Evolutionary conservation across 1,140 invertebrate genomes (phyloP), one percentile per base, ranked within the genome.

Genomic region (Yoshiicerus persimilis): DNA sequence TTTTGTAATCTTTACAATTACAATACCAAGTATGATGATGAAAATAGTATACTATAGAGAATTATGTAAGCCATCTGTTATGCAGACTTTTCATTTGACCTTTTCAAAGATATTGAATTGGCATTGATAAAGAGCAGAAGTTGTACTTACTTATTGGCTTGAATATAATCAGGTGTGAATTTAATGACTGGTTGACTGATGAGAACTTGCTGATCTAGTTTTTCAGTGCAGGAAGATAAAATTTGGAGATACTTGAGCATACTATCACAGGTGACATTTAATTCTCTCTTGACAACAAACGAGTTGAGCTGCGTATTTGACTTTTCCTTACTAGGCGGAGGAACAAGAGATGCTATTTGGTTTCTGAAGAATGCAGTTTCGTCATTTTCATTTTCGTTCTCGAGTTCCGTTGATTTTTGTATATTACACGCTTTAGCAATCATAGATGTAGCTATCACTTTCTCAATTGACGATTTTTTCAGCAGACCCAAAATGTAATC

Each of bases 171-270:
- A 27, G 66, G 13, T 32, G 66, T 87, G 39, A 88, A 88, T 30
- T 86, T 84, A 16, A 90, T 77, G 27, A 90, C 41, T 0, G 89
- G 87, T n/a, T 84, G 64, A 80, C 77, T 85, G 8, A 90, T 38
- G 11, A 86, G 32, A n/a, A 90, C 89, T 34, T 36, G 36, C 4
- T 41, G 47, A 87, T 90, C 89, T 11, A 90, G 39, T 36, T 90
- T 90, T 56, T 90, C 89, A 16, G 32, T 86, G 38, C 70, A 66
- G 9, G 87, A 39, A 0, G 87, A 88, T 16, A 86, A 85, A 34
- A 88, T 34, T 36, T 87, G 30, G n/a, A 88, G 8, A 66, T 88
- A 90, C 75, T 87, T 80, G 16, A 32, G 25, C 16, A 90, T 20
- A 39, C 36, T 84, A 34, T 88, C 86, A 56, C 86, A 87, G 8